Base-by-base conservation (phyloP, 2,113 vertebrate species). In the Dipodomys spectabilis region DNA sequence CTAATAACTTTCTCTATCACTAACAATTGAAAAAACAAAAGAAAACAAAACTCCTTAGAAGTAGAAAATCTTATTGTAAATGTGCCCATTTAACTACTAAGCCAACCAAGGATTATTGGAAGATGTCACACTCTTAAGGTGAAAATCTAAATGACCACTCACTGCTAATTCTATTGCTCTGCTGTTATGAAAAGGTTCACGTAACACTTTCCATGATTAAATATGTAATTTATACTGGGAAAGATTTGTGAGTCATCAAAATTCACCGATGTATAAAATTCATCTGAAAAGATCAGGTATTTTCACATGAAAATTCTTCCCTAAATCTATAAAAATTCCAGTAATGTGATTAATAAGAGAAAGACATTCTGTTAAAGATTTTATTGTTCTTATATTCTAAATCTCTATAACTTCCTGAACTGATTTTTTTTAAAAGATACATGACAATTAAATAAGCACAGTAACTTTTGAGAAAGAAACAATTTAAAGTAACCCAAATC, bases 291-390 rank as follows among this genome's bases (percentile, higher is more conserved):
- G 68, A 25, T 2, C 7, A 60, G 6, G 15, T 44, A 19, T 96
- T 74, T 9, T 49, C 11, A 69, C 53, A 53, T 30, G 13, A 82
- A 87, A 90, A 82, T 81, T 89, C 19, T 85, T 92, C 44, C 45
- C 88, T 30, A 71, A 69, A 60, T 44, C 45, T 88, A 44, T 57
- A 87, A 72, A 94, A 88, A 57, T 65, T 87, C 73, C 88, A 84
- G 84, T 75, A 44, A 79, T 71, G 30, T 81, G 44, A 88, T 19
- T 92, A 94, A 9, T 75, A 77, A 73, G 23, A 78, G 27, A 68
- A 86, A 72, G 32, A 2, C 44, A 67, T 80, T 82, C 9, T 86
- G 28, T 53, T 49, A 57, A 30, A 28, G 22, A 60, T 94, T 86
- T 87, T 68, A 71, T 92, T 79, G 88, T 35, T 68, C 11, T 72